A percentile compares a stretch with the other conserved stretches of the same genome.
These are phyloP conservation scores for Drosophila triauraria DNA, from an alignment of 1,140 invertebrate genomes.

Conservation along the genomic window DNA sequence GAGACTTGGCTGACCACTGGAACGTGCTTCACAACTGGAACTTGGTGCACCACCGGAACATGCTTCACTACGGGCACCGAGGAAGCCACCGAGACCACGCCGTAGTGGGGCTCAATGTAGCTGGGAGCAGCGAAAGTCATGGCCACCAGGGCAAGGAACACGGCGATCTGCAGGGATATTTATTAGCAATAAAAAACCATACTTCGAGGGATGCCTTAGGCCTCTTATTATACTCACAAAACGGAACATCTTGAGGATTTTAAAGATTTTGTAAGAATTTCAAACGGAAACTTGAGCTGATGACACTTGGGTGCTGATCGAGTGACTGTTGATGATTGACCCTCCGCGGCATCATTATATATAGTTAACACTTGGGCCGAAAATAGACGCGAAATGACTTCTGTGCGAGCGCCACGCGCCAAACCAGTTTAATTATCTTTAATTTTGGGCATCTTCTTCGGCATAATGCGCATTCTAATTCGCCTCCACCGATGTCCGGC, in stretches of 20 bases:
- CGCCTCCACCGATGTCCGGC: conserved; percentile 2
- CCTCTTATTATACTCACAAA: conserved; percentile 20
- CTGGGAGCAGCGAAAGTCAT: conserved; percentile 43
- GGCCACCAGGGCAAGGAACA: conserved; percentile 18
- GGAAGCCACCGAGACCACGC: conserved; percentile 25
- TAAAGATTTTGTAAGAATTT: neutral
- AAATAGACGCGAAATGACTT: conserved; percentile 7
- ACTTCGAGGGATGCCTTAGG: neutral
- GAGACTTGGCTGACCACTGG: conserved; percentile 35
- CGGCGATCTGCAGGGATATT: conserved; percentile 11
- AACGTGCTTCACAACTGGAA: conserved; percentile 30
- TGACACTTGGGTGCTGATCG: conserved; percentile 5
- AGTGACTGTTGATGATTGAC: conserved; percentile 42
- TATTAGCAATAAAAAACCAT: neutral
- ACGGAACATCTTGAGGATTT: conserved; percentile 37
- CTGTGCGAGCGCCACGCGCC: conserved; percentile 36
- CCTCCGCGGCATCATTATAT: conserved; percentile 3
- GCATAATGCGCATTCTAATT: conserved; percentile 31
- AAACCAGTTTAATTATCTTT: conserved; percentile 39
- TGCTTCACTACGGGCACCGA: conserved; percentile 44
- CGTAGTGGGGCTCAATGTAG: conserved; percentile 39
- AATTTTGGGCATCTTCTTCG: conserved; percentile 1
- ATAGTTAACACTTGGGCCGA: conserved; percentile 15
- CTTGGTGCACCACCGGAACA: conserved; percentile 26
- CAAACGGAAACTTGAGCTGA: neutral